A percentile compares a stretch with the other conserved stretches of the same genome.
Evolutionary conservation across 2,797 vertebrate genomes (phyloP).

Genomic region (Acanthurus tractus): DNA sequence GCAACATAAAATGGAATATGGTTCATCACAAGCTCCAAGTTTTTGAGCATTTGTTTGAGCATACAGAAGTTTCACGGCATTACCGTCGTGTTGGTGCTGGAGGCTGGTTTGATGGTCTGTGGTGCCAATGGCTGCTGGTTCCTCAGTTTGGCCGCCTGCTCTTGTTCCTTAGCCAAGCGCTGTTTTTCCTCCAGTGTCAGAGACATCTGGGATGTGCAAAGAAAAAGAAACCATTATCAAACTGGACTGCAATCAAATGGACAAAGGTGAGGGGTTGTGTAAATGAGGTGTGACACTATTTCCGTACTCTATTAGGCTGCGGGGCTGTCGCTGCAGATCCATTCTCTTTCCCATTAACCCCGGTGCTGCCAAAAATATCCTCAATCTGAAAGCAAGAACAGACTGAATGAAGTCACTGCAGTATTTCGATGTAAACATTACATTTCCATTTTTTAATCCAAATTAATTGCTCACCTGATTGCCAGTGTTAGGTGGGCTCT

Average conservation of each 20-base stretch:
- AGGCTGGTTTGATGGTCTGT: constrained; percentile 83
- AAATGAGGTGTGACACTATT: constrained; percentile 7
- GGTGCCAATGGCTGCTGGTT: constrained; percentile 94
- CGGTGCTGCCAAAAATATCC: constrained; percentile 89
- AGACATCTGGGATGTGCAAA: constrained; percentile 84
- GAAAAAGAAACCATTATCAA: constrained; percentile 16
- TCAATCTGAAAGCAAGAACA: constrained; percentile 86
- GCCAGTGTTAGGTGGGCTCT: constrained; percentile 80
- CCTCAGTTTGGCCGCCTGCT: constrained; percentile 95
- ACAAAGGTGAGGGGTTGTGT: background rate
- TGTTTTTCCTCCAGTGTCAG: constrained; percentile 98
- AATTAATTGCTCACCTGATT: constrained; percentile 87
- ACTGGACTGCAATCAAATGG: background rate
- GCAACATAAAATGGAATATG: constrained; percentile 34
- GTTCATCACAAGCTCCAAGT: background rate
- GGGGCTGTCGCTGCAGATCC: constrained; percentile 82
- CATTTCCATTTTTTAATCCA: background rate
- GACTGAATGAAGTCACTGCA: background rate
- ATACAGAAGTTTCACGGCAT: background rate
- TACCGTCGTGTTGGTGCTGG: constrained; percentile 89
- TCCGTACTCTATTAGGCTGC: constrained; percentile 89
- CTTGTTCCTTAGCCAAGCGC: constrained; percentile 96
- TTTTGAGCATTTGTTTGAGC: background rate
- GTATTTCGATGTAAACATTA: background rate
- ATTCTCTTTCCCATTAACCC: constrained; percentile 90